These are phyloP conservation scores for Phyllotreta cruciferae DNA, from an alignment of 2,888 invertebrate genomes.

Conservation along the genomic window DNA sequence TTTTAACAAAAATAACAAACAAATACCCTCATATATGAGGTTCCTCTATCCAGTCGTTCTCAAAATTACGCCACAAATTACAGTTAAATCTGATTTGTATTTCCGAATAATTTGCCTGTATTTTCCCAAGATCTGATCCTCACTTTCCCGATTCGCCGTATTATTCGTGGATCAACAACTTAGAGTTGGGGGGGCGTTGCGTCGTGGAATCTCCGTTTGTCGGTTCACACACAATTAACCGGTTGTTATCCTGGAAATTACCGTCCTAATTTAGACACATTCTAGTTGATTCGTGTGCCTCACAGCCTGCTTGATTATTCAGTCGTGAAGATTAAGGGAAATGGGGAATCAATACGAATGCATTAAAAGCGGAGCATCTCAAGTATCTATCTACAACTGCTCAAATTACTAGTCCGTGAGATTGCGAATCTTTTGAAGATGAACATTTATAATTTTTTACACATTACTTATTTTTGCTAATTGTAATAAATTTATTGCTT, in stretches of 20 bases:
- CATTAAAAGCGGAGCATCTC: background rate
- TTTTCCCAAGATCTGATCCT: background rate
- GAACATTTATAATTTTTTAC: background rate
- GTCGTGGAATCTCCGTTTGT: slow-evolving; percentile 33
- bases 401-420: slow-evolving; percentile 1
- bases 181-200: slow-evolving; percentile 24
- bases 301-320: slow-evolving; percentile 36
- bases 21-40: slow-evolving; percentile 10
- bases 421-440: background rate
- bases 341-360: slow-evolving; percentile 25
- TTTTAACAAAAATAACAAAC: no score
- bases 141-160: slow-evolving; percentile 28
- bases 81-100: no score
- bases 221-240: slow-evolving; percentile 42
- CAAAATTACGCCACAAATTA: no score
- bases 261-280: slow-evolving; percentile 41
- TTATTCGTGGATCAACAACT: slow-evolving; percentile 40
- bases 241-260: slow-evolving; percentile 42
- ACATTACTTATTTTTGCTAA: background rate
- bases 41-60: background rate
- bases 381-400: background rate
- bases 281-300: slow-evolving; percentile 40
- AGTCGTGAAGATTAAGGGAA: slow-evolving; percentile 24
- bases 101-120: no score
- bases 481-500: background rate